These are phyloP conservation scores for Chiridota heheva DNA, from an alignment of 35 echinoderm and acorn worm genomes.

Conservation along the genomic window DNA sequence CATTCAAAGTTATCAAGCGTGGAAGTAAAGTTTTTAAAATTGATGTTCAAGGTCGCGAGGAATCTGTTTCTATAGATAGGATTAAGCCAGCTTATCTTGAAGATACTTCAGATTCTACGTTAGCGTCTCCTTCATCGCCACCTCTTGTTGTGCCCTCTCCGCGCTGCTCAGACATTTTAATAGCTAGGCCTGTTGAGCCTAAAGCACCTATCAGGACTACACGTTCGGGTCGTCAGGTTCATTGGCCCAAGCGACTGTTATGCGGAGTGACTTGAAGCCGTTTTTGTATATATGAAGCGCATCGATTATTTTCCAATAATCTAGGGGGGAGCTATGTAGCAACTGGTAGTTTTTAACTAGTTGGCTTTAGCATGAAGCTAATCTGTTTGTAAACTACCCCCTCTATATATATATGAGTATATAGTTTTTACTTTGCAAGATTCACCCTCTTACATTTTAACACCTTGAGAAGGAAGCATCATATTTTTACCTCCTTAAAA, in stretches of 20 bases:
- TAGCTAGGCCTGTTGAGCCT: neutral
- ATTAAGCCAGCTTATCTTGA: constrained; percentile 34
- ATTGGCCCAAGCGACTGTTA: neutral
- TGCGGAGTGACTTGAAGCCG: too few species aligned
- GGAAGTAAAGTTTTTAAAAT: constrained; percentile 40
- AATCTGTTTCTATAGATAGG: constrained; percentile 45
- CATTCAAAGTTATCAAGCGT: constrained; percentile 36
- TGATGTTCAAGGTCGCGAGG: neutral
- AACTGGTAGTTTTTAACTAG: too few species aligned
- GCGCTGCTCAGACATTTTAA: neutral
- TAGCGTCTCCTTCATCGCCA: neutral
- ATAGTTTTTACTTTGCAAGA: too few species aligned
- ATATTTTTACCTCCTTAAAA: too few species aligned
- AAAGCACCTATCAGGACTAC: neutral
- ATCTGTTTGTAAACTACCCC: too few species aligned
- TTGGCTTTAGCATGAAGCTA: too few species aligned
- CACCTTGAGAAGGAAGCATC: too few species aligned
- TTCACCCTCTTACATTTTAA: too few species aligned
- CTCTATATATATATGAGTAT: too few species aligned
- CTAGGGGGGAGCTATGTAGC: too few species aligned
- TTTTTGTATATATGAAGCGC: too few species aligned
- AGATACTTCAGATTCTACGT: neutral
- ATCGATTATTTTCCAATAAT: too few species aligned
- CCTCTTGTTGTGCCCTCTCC: neutral
- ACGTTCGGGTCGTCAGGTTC: neutral